phyloP scores from a whole-genome alignment of 2,797 vertebrate species.

The Hypotaenidia okinawae region DNA sequence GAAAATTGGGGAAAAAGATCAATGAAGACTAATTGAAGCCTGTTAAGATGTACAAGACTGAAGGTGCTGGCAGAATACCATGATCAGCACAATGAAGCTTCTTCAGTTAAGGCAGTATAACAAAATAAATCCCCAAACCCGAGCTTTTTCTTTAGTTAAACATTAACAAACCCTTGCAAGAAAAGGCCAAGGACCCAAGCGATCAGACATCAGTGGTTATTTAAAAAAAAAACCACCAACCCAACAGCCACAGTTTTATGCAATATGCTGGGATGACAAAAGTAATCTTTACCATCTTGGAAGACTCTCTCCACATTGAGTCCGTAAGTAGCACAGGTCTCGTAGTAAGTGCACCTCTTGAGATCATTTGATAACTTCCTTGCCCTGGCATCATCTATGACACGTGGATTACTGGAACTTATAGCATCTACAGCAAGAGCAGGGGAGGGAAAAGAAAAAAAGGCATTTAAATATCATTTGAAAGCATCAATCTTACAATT shows the following conservation, averaged over 20 bases:
- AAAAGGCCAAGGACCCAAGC: not conserved
- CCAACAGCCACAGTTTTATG: not conserved
- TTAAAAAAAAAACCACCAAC: not conserved
- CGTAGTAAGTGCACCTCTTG: constrained; percentile 97
- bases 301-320: constrained; percentile 98
- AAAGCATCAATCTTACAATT: not conserved
- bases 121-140: not conserved
- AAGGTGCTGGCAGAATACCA: not conserved
- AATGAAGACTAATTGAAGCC: not conserved
- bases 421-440: constrained; percentile 86
- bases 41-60: not conserved
- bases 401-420: constrained; percentile 90
- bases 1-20: not conserved
- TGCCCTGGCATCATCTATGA: constrained; percentile 91
- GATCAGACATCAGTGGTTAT: rapidly evolving
- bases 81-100: rapidly evolving
- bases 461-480: rapidly evolving
- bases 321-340: constrained; percentile 96
- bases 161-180: not conserved
- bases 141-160: not conserved
- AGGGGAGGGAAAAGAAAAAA: not conserved
- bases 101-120: not conserved
- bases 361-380: constrained; percentile 94
- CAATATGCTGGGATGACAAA: not conserved
- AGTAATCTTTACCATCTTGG: constrained; percentile 86